Base-by-base conservation (phyloP, 2,113 vertebrate species). In the Passer domesticus region DNA sequence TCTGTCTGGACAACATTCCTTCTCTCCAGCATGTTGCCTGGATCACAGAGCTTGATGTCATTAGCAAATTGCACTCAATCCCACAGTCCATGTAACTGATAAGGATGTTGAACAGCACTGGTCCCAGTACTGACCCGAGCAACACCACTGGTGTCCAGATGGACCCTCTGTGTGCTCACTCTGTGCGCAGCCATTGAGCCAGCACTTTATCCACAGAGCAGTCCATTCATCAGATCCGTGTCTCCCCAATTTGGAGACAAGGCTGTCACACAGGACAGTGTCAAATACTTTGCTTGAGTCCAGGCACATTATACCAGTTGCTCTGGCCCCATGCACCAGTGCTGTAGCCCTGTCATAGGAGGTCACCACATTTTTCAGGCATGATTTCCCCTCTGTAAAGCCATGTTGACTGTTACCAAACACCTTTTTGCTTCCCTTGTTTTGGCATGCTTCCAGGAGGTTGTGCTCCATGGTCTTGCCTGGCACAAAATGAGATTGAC, bases 11-110 rank as follows among this genome's bases (percentile, higher is more conserved):
- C 8, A 9, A 8, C 4, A 41, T 18, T 9, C 35, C 41, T 47
- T 49, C 25, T 24, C 35, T 56, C 35, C 43, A 43, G 35, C 11
- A 1, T 22, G 30, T 3, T 13, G 13, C 35, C 14, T 0, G 0
- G 10, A 31, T 14, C 43, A 31, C 41, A 31, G 13, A 64, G 11
- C 35, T 56, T 1, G 0, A 41, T 31, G 30, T 21, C n/a, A 35
- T 16, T 41, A 41, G 11, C 13, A 72, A 35, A 49, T 3, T 62
- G 37, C n/a, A 6, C 41, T 70, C 24, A 10, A 10, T 53, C 41
- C 24, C n/a, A 7, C 28, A 47, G 30, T 14, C 30, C n/a, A 7
- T 5, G 15, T 10, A 13, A 3, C 13, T 22, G 9, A 14, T 6
- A 25, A 41, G 39, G 30, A 17, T 30, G 28, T 33, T 23, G 47